Conservation (phyloP, 2,797 vertebrate species). For the Aphelocoma californica region DNA sequence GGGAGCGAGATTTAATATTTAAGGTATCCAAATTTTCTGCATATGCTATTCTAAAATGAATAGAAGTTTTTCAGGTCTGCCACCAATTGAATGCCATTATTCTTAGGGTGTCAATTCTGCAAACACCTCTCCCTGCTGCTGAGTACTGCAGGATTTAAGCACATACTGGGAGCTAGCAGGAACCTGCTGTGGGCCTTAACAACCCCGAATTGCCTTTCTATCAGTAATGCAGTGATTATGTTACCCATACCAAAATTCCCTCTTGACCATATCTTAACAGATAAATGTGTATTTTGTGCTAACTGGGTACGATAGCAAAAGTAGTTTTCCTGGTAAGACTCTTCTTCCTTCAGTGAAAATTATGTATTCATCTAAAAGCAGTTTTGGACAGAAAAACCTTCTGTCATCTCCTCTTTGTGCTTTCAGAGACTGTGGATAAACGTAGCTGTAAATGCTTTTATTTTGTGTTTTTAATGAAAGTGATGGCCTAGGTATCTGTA, state of each 20-base stretch:
- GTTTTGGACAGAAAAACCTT: background rate
- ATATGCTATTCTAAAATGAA: background rate
- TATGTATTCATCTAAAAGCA: background rate
- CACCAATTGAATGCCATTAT: background rate
- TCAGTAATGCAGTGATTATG: background rate
- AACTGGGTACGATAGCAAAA: background rate
- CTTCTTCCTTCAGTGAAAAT: background rate
- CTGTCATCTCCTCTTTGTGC: background rate
- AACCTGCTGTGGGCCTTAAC: background rate
- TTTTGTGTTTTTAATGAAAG: slow-evolving; percentile 13
- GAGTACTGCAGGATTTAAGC: background rate
- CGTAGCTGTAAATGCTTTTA: background rate
- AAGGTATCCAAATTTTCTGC: background rate
- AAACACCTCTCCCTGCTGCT: background rate
- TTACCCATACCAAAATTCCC: background rate
- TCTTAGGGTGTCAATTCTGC: background rate
- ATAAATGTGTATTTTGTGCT: background rate
- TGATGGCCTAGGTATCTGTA: background rate
- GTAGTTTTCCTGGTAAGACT: background rate
- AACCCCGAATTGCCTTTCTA: background rate
- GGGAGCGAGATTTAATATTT: background rate
- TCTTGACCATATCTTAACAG: background rate
- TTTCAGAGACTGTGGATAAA: background rate
- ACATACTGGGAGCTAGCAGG: background rate
- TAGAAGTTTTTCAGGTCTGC: background rate